These are phyloP conservation scores for Brachyhypopomus occidentalis DNA, from an alignment of 2,113 vertebrate species.

Conservation along the genomic window DNA sequence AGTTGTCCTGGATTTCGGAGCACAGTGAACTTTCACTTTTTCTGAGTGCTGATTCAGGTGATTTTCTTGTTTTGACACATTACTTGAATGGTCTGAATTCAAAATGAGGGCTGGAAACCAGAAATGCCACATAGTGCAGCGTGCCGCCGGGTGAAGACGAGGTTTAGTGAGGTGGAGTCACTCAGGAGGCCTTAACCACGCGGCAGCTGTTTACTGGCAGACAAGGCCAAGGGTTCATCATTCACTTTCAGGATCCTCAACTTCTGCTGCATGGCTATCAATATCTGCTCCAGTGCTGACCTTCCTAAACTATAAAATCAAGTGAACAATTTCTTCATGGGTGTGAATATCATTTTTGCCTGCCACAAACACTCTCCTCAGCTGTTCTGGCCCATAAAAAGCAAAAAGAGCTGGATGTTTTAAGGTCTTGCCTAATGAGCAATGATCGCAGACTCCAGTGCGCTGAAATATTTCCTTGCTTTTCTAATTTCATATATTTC, in stretches of 20 bases:
- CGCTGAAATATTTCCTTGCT: slow-evolving; percentile 43
- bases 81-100: too few relatives aligned
- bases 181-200: background rate
- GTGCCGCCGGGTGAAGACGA: background rate
- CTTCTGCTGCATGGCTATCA: slow-evolving; percentile 38
- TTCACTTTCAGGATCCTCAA: slow-evolving; percentile 29
- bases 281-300: slow-evolving; percentile 48
- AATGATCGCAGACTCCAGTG: slow-evolving; percentile 52
- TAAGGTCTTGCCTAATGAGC: slow-evolving; percentile 52
- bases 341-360: slow-evolving; percentile 51
- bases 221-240: background rate
- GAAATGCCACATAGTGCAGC: background rate
- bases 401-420: slow-evolving; percentile 55
- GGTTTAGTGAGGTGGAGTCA: background rate
- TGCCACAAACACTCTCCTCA: slow-evolving; percentile 35
- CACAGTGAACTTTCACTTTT: background rate
- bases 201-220: slow-evolving; percentile 11
- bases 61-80: too few relatives aligned
- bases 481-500: slow-evolving; percentile 58
- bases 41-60: background rate
- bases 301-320: slow-evolving; percentile 55
- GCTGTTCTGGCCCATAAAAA: slow-evolving; percentile 51
- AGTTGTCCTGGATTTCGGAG: background rate
- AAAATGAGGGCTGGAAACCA: background rate
- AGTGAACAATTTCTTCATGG: slow-evolving; percentile 36